Evolutionary conservation across 2,113 vertebrate species (phyloP).

Genomic region (Thryonomys swinderianus): DNA sequence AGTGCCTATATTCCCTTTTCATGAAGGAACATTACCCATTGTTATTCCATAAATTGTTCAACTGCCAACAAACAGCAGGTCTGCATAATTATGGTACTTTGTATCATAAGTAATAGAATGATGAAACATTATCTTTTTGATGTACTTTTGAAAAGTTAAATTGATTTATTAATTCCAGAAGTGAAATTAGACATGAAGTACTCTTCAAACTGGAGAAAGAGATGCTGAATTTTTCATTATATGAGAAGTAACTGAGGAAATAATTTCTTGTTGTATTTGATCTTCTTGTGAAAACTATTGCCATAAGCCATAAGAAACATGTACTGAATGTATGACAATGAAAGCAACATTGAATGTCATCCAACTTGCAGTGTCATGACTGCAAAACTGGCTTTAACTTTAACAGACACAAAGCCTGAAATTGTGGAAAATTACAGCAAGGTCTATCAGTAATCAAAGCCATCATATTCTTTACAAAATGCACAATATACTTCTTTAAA

Average conservation of each 20-base stretch:
- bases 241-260: neutral
- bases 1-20: neutral
- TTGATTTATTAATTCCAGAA: neutral
- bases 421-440: neutral
- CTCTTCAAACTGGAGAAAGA: neutral
- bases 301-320: neutral
- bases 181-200: too few relatives aligned
- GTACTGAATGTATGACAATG: neutral
- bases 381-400: neutral
- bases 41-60: neutral
- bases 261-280: neutral
- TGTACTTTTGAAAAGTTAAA: neutral
- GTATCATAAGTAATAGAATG: neutral
- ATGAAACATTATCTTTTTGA: neutral
- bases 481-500: neutral
- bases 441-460: neutral
- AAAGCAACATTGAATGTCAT: neutral
- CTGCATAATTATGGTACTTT: neutral
- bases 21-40: neutral
- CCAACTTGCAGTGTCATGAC: neutral
- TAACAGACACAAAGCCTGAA: neutral
- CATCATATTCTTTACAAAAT: neutral
- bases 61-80: neutral
- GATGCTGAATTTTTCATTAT: neutral
- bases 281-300: neutral